These are phyloP conservation scores for Leptinotarsa defecta DNA, from an alignment of 1,140 invertebrate species.

Conservation along the genomic window DNA sequence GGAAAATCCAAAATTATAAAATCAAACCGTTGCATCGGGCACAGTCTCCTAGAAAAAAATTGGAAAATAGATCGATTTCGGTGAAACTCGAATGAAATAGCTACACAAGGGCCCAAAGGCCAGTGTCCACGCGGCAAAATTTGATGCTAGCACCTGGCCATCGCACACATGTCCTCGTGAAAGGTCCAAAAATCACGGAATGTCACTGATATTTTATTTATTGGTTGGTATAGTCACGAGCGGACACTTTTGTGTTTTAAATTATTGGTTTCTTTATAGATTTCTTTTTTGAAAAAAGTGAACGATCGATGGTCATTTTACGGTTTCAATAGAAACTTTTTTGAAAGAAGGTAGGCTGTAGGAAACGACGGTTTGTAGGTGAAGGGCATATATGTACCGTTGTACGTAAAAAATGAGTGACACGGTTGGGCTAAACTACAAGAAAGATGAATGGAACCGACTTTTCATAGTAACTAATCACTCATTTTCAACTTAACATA, in stretches of 20 bases:
- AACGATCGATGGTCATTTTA: constrained; percentile 25
- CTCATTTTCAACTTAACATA: no score
- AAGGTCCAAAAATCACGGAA: constrained; percentile 45
- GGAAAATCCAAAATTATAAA: no score
- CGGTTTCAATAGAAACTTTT: constrained; percentile 21
- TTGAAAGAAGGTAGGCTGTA: background rate
- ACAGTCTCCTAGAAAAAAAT: no score
- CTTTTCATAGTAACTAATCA: no score
- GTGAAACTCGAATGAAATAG: background rate
- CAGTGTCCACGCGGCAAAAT: constrained; percentile 28
- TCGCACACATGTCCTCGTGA: constrained; percentile 44
- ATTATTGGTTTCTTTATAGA: constrained; percentile 33
- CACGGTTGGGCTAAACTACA: no score
- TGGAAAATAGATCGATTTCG: background rate
- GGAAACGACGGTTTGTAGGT: constrained; percentile 1
- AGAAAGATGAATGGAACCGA: no score
- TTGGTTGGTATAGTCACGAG: constrained; percentile 45
- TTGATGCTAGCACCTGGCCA: constrained; percentile 37
- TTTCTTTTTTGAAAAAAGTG: constrained; percentile 26
- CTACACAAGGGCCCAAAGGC: background rate
- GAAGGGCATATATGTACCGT: background rate
- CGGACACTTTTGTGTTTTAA: constrained; percentile 38
- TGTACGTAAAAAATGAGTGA: no score
- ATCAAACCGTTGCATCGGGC: no score
- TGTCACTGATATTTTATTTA: constrained; percentile 55